Conservation (phyloP, 2,113 vertebrate species). For the Ceuthmochares aereus region DNA sequence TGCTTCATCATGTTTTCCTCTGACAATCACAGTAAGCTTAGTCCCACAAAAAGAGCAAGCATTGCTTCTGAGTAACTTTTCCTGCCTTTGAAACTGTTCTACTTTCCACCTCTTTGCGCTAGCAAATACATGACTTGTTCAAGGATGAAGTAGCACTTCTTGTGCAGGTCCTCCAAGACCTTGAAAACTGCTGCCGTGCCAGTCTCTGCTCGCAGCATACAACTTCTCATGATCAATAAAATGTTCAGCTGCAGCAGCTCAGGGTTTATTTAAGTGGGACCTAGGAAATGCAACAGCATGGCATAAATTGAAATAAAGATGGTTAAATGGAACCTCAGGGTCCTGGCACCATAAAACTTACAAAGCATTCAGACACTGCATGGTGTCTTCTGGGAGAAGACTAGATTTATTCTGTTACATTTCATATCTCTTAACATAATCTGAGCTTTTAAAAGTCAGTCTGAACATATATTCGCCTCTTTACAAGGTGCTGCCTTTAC, state of each 20-base stretch:
- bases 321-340: neutral
- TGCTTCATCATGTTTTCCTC: fast-evolving
- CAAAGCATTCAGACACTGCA: neutral
- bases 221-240: neutral
- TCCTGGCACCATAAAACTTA: neutral
- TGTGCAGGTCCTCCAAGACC: neutral
- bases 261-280: neutral
- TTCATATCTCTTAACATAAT: neutral
- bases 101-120: neutral
- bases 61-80: neutral
- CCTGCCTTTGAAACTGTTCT: neutral
- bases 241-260: neutral
- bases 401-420: neutral
- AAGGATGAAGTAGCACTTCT: fast-evolving
- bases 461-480: neutral
- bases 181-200: fast-evolving
- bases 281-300: neutral
- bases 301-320: neutral
- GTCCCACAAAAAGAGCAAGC: fast-evolving
- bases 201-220: neutral
- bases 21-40: neutral
- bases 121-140: neutral
- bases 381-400: neutral
- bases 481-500: neutral
- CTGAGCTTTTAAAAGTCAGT: neutral